Evolutionary conservation across 1,140 invertebrate genomes (phyloP).

Genomic region (Laupala kohalensis): DNA sequence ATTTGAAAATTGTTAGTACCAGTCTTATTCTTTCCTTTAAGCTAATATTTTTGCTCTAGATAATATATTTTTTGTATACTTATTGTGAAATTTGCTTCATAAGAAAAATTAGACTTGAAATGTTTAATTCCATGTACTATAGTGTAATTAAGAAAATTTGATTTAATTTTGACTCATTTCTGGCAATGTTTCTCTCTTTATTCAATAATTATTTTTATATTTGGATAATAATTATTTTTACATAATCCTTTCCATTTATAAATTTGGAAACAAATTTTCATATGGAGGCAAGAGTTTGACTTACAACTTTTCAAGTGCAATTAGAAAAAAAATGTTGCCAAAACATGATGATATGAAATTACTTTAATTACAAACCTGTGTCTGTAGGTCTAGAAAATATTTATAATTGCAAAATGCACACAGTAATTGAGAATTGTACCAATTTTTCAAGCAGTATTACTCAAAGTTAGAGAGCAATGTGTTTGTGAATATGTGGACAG

Average conservation of each 20-base stretch:
- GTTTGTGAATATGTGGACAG: neutral
- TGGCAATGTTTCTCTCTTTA: neutral
- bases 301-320: conserved; percentile 6
- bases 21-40: neutral
- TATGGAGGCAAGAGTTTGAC: neutral
- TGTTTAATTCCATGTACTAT: neutral
- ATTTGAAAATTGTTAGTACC: neutral
- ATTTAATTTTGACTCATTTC: neutral
- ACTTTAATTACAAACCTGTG: neutral
- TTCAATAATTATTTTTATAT: neutral
- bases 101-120: neutral
- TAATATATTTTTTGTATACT: neutral
- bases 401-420: neutral
- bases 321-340: conserved; percentile 4
- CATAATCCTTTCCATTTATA: neutral
- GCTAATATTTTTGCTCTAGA: neutral
- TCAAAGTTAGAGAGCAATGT: neutral
- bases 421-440: neutral
- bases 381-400: neutral
- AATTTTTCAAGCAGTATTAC: conserved; percentile 7
- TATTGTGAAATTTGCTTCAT: neutral
- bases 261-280: neutral
- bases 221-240: neutral
- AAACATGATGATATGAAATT: neutral
- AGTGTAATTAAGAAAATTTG: neutral